Base-by-base conservation (phyloP, 1,140 invertebrate species). In the Portunus trituberculatus region DNA sequence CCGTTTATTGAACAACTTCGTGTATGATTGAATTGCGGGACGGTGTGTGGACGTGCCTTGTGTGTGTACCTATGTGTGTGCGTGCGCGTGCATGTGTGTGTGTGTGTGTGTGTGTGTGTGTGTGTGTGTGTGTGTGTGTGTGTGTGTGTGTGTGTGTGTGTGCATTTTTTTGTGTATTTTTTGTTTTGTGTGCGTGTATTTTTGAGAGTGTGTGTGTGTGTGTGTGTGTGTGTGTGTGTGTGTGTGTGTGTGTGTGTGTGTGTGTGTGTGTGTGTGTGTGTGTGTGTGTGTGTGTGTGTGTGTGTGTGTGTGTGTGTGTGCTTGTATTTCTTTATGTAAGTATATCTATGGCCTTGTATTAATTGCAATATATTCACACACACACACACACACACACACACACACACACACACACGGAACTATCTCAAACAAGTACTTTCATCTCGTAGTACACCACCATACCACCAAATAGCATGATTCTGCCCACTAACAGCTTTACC, bases 11-110 rank as follows among this genome's bases (percentile, higher is more conserved):
- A 76, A 76, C 67, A n/a, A n/a, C 67, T 25, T 59, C 20, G 67
- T 76, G 67, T 76, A 76, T 76, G 67, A 76, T 76, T 76, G 67
- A 76, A 76, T 76, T 76, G 67, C 67, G 67, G 67, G 67, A 76
- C 67, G 67, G 67, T 76, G 25, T 76, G 25, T 76, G 67, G 12
- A n/a, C n/a, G 67, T n/a, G 67, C n/a, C 6, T 76, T n/a, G 67
- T 76, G 67, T 76, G 25, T 76, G 67, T 76, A n/a, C n/a, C 52
- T 59, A 20, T 59, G 52, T 59, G 52, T 59, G 67, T 76, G n/a
- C 25, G 67, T 76, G 67, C n/a, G 67, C n/a, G 25, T 76, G 67
- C 20, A n/a, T 76, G 67, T 76, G 6, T 76, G 67, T 76, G 0
- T n/a, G 67, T n/a, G 4, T 76, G 67, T 76, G 1, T 8, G 67